These are phyloP conservation scores for Threskiornis aethiopicus DNA, from an alignment of 2,797 vertebrate species.

Conservation along the genomic window DNA sequence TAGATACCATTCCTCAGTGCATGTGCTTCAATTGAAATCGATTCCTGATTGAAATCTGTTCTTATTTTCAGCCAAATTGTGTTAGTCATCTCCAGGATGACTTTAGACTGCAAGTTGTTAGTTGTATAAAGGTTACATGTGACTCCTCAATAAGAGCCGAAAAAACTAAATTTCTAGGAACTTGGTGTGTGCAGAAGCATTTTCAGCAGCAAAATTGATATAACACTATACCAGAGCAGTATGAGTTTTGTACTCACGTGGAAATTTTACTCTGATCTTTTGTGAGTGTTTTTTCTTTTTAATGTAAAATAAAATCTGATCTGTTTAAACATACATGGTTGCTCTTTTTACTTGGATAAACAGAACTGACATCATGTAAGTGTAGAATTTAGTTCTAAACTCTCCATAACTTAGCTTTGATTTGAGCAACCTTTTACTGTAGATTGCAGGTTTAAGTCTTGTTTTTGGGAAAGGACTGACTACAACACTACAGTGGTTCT, in stretches of 20 bases:
- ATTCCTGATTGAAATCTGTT: neutral
- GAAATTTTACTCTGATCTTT: neutral
- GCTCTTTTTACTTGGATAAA: neutral
- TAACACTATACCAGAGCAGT: neutral
- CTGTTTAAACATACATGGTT: neutral
- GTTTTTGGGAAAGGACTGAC: neutral
- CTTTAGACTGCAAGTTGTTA: neutral
- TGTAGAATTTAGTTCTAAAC: neutral
- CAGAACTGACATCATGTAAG: neutral
- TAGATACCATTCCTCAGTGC: neutral
- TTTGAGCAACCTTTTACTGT: neutral
- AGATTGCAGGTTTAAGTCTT: neutral
- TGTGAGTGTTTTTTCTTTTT: neutral
- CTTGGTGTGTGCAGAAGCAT: neutral
- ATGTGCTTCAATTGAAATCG: neutral
- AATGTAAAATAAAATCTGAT: neutral
- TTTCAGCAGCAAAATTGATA: neutral
- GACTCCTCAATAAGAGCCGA: neutral
- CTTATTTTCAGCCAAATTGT: neutral
- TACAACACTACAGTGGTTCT: neutral
- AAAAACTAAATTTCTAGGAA: neutral
- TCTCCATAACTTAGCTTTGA: neutral
- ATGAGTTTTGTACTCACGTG: neutral
- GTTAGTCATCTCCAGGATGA: neutral
- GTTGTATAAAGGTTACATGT: neutral